phyloP scores from a whole-genome alignment of 2,888 invertebrate genomes.

The Torymus tubicola region DNA sequence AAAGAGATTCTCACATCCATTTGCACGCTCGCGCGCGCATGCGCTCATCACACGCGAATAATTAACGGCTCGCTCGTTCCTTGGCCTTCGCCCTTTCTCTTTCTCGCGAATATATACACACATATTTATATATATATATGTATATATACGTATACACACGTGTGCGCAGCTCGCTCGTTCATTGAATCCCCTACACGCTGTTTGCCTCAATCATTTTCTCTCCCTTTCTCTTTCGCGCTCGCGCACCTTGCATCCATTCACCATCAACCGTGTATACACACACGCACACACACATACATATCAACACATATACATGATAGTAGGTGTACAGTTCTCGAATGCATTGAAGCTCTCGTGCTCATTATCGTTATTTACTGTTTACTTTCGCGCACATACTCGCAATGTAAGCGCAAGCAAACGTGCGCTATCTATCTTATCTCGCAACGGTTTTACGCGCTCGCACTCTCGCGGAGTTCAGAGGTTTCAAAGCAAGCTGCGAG shows the following conservation, averaged over 20 bases:
- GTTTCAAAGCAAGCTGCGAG: too few species aligned
- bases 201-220: slow-evolving; percentile 42
- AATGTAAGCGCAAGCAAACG: too few species aligned
- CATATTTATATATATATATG: not conserved
- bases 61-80: slow-evolving; percentile 49
- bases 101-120: slow-evolving; percentile 46
- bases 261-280: not conserved
- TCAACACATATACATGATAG: too few species aligned
- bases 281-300: too few species aligned
- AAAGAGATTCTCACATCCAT: slow-evolving; percentile 27
- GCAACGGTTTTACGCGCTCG: too few species aligned
- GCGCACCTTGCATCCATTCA: slow-evolving; percentile 15
- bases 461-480: too few species aligned
- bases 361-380: slow-evolving; percentile 29
- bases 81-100: slow-evolving; percentile 53
- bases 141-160: too few species aligned
- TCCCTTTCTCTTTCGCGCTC: slow-evolving; percentile 54
- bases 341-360: not conserved
- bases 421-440: not conserved
- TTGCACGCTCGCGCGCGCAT: not conserved
- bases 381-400: slow-evolving; percentile 7
- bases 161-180: slow-evolving; percentile 7
- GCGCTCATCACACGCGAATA: slow-evolving; percentile 29
- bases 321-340: too few species aligned
- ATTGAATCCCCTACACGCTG: slow-evolving; percentile 17